These are phyloP conservation scores for Scytalopus superciliaris DNA, from an alignment of 2,113 vertebrate species.

Conservation along the genomic window DNA sequence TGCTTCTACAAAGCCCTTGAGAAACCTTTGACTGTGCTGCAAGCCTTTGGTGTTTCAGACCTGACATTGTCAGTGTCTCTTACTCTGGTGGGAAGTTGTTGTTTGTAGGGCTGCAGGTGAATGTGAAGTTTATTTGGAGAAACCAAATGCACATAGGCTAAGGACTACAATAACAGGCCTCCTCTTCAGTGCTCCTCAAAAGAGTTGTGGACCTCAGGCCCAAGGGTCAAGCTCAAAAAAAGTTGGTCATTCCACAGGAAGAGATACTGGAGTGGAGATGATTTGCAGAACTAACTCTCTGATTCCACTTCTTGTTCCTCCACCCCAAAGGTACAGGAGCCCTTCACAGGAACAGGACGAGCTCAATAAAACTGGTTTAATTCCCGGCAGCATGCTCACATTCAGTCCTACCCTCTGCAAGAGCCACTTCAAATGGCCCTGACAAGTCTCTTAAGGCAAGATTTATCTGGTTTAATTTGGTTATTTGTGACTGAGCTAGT, in stretches of 20 bases:
- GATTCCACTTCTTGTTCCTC: not conserved
- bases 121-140: not conserved
- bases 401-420: not conserved
- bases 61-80: not conserved
- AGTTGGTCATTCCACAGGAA: not conserved
- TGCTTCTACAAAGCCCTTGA: not conserved
- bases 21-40: not conserved
- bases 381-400: not conserved
- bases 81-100: not conserved
- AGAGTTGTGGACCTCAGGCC: not conserved
- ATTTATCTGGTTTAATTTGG: not conserved
- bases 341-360: not conserved
- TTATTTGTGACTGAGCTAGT: not conserved
- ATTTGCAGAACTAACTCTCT: not conserved
- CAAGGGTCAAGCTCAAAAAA: not conserved
- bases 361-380: not conserved
- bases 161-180: not conserved
- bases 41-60: not conserved
- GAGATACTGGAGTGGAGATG: accelerated
- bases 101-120: not conserved
- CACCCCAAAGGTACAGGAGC: not conserved
- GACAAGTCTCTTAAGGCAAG: not conserved
- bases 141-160: not conserved
- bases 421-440: not conserved
- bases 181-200: not conserved